A percentile compares a stretch with the other conserved stretches of the same genome.
These are phyloP conservation scores for Trimorus sp. DNA, from an alignment of 2,888 invertebrate species.

Conservation along the genomic window DNA sequence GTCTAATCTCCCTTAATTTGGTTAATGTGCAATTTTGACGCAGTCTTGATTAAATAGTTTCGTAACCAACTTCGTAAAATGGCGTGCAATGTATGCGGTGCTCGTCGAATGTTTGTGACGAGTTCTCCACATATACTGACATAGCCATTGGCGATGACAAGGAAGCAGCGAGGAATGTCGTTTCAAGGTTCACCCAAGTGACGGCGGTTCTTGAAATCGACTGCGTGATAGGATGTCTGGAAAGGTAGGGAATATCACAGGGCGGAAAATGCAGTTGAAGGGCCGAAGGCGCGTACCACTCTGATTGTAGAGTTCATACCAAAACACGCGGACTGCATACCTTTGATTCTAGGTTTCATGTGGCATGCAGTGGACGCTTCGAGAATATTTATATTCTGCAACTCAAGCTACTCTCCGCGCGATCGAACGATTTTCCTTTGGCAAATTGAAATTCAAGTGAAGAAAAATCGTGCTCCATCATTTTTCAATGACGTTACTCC, in stretches of 20 bases:
- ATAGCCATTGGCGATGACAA: slow-evolving; percentile 62
- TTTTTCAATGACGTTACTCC: background rate
- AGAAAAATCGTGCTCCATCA: slow-evolving; percentile 32
- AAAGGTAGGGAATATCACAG: slow-evolving; percentile 41
- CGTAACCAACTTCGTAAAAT: slow-evolving; percentile 53
- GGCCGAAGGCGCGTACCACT: slow-evolving; percentile 47
- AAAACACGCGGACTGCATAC: slow-evolving; percentile 73
- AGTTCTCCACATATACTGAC: slow-evolving; percentile 59
- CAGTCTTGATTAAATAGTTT: slow-evolving; percentile 58
- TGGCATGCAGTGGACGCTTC: slow-evolving; percentile 70
- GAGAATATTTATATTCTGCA: slow-evolving; percentile 71
- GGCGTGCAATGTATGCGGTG: slow-evolving; percentile 53
- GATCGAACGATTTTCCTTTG: slow-evolving; percentile 33
- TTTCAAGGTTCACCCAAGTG: slow-evolving; percentile 59
- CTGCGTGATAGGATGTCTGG: slow-evolving; percentile 54
- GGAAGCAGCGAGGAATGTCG: slow-evolving; percentile 64
- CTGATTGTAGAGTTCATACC: slow-evolving; percentile 70
- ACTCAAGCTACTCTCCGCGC: slow-evolving; percentile 21
- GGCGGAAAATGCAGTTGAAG: slow-evolving; percentile 53
- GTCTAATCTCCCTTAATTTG: slow-evolving; percentile 21
- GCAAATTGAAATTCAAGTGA: slow-evolving; percentile 40
- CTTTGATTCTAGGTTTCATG: slow-evolving; percentile 74
- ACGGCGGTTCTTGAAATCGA: slow-evolving; percentile 53
- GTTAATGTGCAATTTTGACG: slow-evolving; percentile 41
- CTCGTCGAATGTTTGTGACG: slow-evolving; percentile 63